Conservation (phyloP, 2,113 vertebrate species). For the Tonatia bakeri region DNA sequence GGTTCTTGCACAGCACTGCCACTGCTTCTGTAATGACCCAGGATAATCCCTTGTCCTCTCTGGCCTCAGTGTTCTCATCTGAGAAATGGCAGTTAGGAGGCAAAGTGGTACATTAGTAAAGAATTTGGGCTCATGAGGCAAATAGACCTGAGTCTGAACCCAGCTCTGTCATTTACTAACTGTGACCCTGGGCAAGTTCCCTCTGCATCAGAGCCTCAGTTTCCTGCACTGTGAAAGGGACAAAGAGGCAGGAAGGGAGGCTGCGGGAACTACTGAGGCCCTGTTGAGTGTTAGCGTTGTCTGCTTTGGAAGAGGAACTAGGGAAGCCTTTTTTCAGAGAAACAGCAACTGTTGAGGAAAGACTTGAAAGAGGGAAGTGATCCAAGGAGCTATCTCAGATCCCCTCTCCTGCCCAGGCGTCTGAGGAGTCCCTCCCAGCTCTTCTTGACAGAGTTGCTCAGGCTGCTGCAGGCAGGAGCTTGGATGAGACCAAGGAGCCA, state of each 20-base stretch:
- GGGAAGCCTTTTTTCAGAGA: conserved; percentile 20
- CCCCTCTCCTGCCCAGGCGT: neutral
- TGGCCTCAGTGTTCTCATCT: neutral
- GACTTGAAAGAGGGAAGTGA: conserved; percentile 62
- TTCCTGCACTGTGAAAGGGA: neutral
- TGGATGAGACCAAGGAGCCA: neutral
- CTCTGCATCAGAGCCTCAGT: neutral
- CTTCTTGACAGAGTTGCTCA: neutral
- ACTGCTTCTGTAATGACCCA: neutral
- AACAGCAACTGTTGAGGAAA: neutral
- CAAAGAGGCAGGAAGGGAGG: neutral
- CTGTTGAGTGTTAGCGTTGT: neutral
- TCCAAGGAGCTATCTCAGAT: neutral
- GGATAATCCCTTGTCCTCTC: neutral
- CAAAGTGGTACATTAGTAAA: neutral
- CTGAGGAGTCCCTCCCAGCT: neutral
- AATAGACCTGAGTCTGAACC: neutral
- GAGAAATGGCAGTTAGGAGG: neutral
- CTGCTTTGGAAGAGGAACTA: conserved; percentile 33
- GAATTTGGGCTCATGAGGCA: neutral
- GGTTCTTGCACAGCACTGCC: neutral
- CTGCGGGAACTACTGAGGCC: neutral
- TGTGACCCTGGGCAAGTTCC: neutral
- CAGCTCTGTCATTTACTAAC: neutral
- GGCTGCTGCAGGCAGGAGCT: neutral